Percentiles rank a stretch among this genome's conserved stretches.
Evolutionary conservation across 2,888 invertebrate species (phyloP).

Genomic region (Drosophila atroscutellata): DNA sequence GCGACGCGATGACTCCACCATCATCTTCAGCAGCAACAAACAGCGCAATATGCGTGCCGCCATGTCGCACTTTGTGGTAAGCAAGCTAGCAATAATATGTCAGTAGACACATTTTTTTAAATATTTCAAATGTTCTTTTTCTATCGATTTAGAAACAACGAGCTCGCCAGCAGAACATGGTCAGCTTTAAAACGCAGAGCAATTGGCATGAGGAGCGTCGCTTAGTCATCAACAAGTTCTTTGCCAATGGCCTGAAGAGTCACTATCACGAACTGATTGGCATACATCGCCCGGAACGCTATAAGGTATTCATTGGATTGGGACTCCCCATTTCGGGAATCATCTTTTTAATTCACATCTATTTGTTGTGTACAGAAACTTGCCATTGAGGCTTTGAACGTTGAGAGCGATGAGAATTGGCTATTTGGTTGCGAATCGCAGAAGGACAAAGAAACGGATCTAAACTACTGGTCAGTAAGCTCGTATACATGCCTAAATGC

Average conservation of each 20-base stretch:
- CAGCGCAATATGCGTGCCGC: slow-evolving; percentile 74
- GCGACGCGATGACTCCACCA: slow-evolving; percentile 66
- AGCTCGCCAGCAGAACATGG: slow-evolving; percentile 44
- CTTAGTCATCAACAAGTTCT: slow-evolving; percentile 78
- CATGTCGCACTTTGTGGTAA: slow-evolving; percentile 80
- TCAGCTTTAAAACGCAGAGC: slow-evolving; percentile 22
- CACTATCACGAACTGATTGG: slow-evolving; percentile 81
- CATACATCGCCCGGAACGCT: slow-evolving; percentile 72
- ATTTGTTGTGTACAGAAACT: slow-evolving; percentile 59
- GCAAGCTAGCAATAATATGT: neutral
- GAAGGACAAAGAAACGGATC: slow-evolving; percentile 46
- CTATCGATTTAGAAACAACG: slow-evolving; percentile 37
- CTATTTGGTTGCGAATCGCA: slow-evolving; percentile 90
- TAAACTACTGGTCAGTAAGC: slow-evolving; percentile 44
- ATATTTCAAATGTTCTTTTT: neutral
- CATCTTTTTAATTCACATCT: neutral
- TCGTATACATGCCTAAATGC: neutral
- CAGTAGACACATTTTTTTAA: neutral
- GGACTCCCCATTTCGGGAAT: neutral
- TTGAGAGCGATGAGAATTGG: slow-evolving; percentile 89
- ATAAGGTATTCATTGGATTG: slow-evolving; percentile 61
- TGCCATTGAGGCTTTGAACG: slow-evolving; percentile 89
- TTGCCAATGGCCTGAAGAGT: slow-evolving; percentile 73
- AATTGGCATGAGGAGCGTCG: slow-evolving; percentile 87
- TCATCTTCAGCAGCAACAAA: slow-evolving; percentile 79